These are phyloP conservation scores for Alces alces DNA, from an alignment of 2,113 vertebrate genomes.

Conservation along the genomic window DNA sequence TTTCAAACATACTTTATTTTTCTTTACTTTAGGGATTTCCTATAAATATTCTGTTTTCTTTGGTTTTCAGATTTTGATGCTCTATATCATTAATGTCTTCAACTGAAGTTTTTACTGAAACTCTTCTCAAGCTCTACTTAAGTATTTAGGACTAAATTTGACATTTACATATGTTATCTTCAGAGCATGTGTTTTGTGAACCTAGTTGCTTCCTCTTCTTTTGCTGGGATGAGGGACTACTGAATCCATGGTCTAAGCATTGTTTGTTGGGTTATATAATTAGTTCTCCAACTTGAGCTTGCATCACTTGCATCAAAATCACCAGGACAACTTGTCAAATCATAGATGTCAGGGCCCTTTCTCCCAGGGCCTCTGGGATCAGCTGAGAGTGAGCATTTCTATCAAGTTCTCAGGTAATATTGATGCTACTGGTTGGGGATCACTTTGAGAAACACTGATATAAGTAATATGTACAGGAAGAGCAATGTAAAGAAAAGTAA, in stretches of 20 bases:
- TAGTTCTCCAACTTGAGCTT: not conserved
- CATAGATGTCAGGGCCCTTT: not conserved
- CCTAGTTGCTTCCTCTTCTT: not conserved
- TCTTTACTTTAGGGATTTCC: not conserved
- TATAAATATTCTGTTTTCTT: not conserved
- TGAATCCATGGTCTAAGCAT: not conserved
- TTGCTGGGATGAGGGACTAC: rapidly evolving
- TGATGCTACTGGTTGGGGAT: not conserved
- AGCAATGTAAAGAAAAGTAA: not conserved
- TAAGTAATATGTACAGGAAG: not conserved
- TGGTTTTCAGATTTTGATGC: not conserved
- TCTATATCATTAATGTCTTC: not conserved
- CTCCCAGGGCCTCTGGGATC: not conserved
- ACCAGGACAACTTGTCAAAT: not conserved
- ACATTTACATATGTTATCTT: not conserved
- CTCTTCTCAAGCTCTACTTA: not conserved
- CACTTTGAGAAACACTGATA: not conserved
- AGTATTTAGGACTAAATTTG: not conserved
- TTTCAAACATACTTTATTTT: not conserved
- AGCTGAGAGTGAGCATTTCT: not conserved
- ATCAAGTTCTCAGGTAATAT: not conserved
- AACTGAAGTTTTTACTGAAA: not conserved
- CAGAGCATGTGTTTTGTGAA: not conserved
- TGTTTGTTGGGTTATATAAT: not conserved
- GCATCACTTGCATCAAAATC: not conserved